Conservation (phyloP, 2,113 vertebrate species). For the Solenodon paradoxus region DNA sequence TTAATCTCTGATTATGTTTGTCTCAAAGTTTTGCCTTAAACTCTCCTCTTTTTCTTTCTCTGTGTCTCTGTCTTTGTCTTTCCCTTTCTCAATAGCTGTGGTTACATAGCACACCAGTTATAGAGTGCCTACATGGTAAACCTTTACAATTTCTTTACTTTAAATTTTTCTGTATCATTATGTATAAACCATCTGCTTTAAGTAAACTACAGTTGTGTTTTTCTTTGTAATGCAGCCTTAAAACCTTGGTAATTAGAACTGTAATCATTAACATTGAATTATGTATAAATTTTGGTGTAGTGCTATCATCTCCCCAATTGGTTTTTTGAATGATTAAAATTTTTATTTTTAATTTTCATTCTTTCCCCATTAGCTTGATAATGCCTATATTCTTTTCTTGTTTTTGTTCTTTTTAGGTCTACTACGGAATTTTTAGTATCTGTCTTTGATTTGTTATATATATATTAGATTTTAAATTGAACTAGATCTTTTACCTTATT, state of each 20-base stretch:
- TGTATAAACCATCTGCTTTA: not conserved
- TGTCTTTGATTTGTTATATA: not conserved
- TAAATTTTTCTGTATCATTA: not conserved
- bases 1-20: not conserved
- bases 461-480: not conserved
- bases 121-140: not conserved
- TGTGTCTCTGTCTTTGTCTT: too few species aligned
- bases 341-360: not conserved
- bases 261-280: not conserved
- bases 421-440: not conserved
- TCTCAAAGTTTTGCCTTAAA: not conserved
- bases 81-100: too few species aligned
- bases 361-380: not conserved
- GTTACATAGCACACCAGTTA: too few species aligned
- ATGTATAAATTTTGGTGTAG: not conserved
- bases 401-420: not conserved
- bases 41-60: too few species aligned
- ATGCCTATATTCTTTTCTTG: not conserved
- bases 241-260: not conserved
- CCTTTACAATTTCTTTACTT: not conserved
- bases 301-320: not conserved
- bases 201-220: not conserved
- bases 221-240: not conserved
- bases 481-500: not conserved
- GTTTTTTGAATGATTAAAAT: not conserved